Conservation (phyloP, 1,140 invertebrate species). For the Maconellicoccus hirsutus region DNA sequence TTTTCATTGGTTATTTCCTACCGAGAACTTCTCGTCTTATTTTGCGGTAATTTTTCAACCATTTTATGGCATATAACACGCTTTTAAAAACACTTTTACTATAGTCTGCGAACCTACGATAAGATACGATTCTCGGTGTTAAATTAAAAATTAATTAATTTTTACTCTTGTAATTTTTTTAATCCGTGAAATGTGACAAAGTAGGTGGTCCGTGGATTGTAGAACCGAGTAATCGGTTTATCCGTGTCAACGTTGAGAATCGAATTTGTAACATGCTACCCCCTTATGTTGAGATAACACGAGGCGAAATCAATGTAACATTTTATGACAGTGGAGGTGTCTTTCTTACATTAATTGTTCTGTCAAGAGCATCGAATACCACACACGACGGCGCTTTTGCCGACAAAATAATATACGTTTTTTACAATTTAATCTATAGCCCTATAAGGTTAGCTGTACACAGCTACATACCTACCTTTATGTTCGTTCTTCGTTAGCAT, state of each 20-base stretch:
- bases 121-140: not conserved
- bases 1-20: not conserved
- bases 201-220: not conserved
- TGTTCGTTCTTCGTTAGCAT: not conserved
- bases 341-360: slow-evolving; percentile 21
- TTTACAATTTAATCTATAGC: slow-evolving; percentile 6
- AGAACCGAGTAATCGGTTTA: not conserved
- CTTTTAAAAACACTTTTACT: too few relatives aligned
- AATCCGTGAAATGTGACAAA: slow-evolving; percentile 11
- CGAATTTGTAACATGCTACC: slow-evolving; percentile 17
- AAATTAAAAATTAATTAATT: slow-evolving; percentile 14
- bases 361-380: slow-evolving; percentile 6
- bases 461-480: not conserved
- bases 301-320: slow-evolving; percentile 12
- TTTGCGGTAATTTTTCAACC: too few relatives aligned
- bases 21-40: too few relatives aligned
- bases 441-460: not conserved
- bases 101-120: too few relatives aligned
- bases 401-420: slow-evolving; percentile 9
- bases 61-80: too few relatives aligned
- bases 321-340: slow-evolving; percentile 21
- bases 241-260: slow-evolving; percentile 14
- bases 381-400: slow-evolving; percentile 11
- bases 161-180: not conserved
- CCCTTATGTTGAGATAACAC: slow-evolving; percentile 1